These are phyloP conservation scores for Anoura caudifer DNA, from an alignment of 2,113 vertebrate species.

Conservation along the genomic window DNA sequence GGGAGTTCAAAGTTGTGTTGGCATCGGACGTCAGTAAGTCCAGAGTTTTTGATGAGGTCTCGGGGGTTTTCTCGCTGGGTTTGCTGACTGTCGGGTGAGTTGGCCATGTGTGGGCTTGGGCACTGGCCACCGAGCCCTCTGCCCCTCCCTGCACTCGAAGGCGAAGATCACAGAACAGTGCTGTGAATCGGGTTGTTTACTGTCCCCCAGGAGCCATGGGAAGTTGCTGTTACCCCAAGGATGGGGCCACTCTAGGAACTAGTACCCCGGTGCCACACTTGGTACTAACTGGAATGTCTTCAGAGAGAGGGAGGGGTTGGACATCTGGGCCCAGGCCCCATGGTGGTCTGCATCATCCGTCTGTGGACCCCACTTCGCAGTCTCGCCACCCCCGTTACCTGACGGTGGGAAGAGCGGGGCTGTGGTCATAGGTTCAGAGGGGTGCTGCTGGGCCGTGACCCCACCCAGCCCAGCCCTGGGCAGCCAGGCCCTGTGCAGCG, in stretches of 20 bases:
- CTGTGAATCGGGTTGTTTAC: background rate
- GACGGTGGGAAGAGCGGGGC: background rate
- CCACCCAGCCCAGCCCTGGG: background rate
- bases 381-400: background rate
- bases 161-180: background rate
- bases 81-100: background rate
- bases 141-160: background rate
- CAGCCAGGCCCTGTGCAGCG: background rate
- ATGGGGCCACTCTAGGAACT: background rate
- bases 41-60: background rate
- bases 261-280: rapidly evolving
- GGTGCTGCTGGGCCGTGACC: background rate
- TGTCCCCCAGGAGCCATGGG: background rate
- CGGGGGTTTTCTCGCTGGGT: background rate
- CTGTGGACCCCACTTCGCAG: background rate
- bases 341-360: too few species aligned
- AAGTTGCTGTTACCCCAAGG: too few species aligned
- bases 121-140: background rate
- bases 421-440: background rate
- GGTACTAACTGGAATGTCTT: background rate
- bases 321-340: too few species aligned
- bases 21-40: rapidly evolving
- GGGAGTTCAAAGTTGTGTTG: background rate
- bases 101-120: rapidly evolving
- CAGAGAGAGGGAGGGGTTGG: background rate